Evolutionary conservation across 2,113 vertebrate genomes (phyloP), one percentile per base, ranked within the genome.

Genomic region (Plecotus auritus): DNA sequence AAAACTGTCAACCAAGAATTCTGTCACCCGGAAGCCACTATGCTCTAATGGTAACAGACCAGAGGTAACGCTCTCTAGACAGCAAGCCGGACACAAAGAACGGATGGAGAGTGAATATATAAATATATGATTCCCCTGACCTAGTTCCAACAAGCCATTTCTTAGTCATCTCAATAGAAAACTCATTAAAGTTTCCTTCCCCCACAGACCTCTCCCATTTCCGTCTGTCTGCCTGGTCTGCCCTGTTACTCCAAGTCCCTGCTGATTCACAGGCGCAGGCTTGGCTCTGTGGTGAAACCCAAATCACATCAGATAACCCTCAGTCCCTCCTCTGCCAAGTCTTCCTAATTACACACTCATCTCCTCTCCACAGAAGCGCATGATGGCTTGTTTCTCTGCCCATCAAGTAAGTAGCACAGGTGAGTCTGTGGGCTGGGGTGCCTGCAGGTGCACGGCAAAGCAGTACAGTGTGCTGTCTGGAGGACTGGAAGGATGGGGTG

Each of bases 61-160:
- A 54, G 84, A 74, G 78, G 66, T 59, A 78, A 89, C 91, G 74
- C 76, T 94, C 94, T 93, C 87, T 47, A 66, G 47, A 84, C 37
- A 56, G 56, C 61, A 77, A 89, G 56, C 22, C 17, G 6, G 92
- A 69, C 59, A 56, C 28, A 67, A 67, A 83, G 47, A 30, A 76
- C 40, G 77, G 80, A 92, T n/a, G 14, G 90, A 76, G 72, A 82
- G 42, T 72, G 90, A 87, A 72, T 73, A 81, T 69, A 90, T 82
- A 89, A 77, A 89, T 72, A 76, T 20, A 40, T 74, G 69, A 91
- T 91, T 42, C 37, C 59, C 72, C 49, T 95, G 87, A 90, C 90
- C 94, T 88, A n/a, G 37, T 96, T 96, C 92, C 95, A 77, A 73
- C 51, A 90, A 94, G 74, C 40, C 37, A 49, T 49, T 93, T 87